Percentiles rank a stretch among this genome's conserved stretches.
Conservation (phyloP, 2,113 vertebrate species). For the Corythornis vintsioides region DNA sequence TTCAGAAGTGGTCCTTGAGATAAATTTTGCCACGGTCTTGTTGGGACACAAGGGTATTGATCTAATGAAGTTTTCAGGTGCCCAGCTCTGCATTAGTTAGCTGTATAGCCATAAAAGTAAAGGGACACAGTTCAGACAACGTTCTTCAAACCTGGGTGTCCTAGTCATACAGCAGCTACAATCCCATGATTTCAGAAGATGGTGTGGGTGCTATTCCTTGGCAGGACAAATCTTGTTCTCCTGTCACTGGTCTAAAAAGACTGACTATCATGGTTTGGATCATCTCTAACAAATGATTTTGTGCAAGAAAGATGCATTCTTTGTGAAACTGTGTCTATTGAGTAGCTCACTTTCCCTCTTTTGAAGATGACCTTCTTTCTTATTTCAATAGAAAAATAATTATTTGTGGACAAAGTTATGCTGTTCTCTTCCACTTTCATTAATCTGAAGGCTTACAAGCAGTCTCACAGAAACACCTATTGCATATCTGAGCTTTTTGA, state of each 20-base stretch:
- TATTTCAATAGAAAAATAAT: not conserved
- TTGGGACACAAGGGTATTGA: not conserved
- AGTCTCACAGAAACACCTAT: not conserved
- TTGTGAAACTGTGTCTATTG: not conserved
- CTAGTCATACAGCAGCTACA: not conserved
- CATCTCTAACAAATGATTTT: not conserved
- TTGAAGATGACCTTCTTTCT: not conserved
- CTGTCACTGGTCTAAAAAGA: not conserved
- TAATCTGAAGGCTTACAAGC: not conserved
- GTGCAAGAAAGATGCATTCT: not conserved
- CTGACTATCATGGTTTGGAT: not conserved
- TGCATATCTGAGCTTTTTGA: not conserved
- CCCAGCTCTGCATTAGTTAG: not conserved
- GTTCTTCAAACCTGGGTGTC: not conserved
- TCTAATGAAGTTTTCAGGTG: not conserved
- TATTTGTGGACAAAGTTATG: not conserved
- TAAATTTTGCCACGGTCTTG: not conserved
- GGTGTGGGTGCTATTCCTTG: not conserved
- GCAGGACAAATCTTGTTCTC: not conserved
- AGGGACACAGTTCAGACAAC: rapidly evolving
- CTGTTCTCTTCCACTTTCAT: not conserved
- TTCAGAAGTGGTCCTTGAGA: not conserved
- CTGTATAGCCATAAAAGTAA: not conserved
- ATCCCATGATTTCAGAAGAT: not conserved
- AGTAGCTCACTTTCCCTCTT: not conserved